A percentile compares a stretch with the other conserved stretches of the same genome.
Evolutionary conservation across 1,140 invertebrate genomes (phyloP).

Genomic region (Drosophila melanica): DNA sequence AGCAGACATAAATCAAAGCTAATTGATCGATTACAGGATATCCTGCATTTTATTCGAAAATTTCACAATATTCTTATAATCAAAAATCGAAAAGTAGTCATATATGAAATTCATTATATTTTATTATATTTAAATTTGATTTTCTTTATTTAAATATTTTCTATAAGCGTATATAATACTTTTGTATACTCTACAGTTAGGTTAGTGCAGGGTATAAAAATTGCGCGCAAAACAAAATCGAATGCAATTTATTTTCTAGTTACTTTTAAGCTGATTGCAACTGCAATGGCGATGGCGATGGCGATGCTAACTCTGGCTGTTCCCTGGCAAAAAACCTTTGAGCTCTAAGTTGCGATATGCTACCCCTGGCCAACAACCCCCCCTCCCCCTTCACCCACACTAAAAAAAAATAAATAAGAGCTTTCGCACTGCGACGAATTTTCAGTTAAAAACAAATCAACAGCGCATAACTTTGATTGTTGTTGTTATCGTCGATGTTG

Average conservation of each 20-base stretch:
- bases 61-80: neutral
- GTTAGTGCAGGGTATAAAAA: constrained; percentile 11
- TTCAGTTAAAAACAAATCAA: constrained; percentile 62
- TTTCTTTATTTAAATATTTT: no score
- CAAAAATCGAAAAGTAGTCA: neutral
- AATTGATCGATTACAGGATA: neutral
- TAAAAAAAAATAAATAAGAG: constrained; percentile 48
- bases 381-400: no score
- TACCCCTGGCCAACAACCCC: neutral
- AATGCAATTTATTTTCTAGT: constrained; percentile 82
- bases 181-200: neutral
- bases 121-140: no score
- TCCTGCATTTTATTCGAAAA: neutral
- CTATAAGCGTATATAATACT: no score
- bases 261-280: constrained; percentile 80
- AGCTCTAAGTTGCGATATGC: constrained; percentile 49
- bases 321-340: constrained; percentile 66
- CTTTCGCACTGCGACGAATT: constrained; percentile 44
- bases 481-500: constrained; percentile 9
- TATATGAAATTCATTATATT: no score
- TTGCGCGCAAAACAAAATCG: constrained; percentile 63
- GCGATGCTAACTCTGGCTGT: constrained; percentile 33
- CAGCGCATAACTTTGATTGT: constrained; percentile 53
- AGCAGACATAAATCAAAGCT: neutral
- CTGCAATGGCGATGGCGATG: constrained; percentile 14